Percentiles rank a stretch among this genome's conserved stretches.
Conservation (phyloP, 2,113 vertebrate species). For the Butorides virescens region DNA sequence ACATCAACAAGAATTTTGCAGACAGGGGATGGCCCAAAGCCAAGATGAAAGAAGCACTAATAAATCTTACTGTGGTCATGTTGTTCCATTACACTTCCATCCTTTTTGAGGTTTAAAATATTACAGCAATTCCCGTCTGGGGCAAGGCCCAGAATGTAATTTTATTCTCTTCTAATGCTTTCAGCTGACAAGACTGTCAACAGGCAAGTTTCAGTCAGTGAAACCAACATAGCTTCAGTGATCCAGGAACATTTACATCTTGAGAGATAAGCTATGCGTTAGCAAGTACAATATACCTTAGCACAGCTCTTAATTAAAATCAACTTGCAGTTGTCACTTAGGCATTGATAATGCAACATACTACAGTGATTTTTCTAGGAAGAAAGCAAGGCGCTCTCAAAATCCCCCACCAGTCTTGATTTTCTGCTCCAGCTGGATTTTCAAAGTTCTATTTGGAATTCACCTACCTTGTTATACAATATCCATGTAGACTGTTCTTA, state of each 20-base stretch:
- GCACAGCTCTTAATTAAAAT: background rate
- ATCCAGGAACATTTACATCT: background rate
- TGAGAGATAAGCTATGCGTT: background rate
- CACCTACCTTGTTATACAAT: background rate
- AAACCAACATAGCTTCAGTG: background rate
- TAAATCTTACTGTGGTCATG: conserved; percentile 17
- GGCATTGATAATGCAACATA: background rate
- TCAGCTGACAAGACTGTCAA: background rate
- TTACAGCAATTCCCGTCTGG: conserved; percentile 26
- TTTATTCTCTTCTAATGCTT: background rate
- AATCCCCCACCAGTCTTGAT: background rate
- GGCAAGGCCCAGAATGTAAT: conserved; percentile 4
- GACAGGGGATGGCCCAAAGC: conserved; percentile 32
- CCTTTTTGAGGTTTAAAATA: conserved; percentile 11
- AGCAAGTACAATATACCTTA: background rate
- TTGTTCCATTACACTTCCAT: background rate
- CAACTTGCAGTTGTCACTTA: background rate
- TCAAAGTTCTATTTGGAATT: background rate
- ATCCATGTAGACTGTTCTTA: background rate
- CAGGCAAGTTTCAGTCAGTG: background rate
- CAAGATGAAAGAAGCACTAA: conserved; percentile 32
- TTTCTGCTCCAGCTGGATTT: background rate
- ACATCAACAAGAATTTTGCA: conserved; percentile 23
- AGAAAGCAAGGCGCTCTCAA: background rate
- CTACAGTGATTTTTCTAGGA: background rate